A percentile compares a stretch with the other conserved stretches of the same genome.
Evolutionary conservation across 2,113 vertebrate genomes (phyloP).

Genomic region (Lepidothrix coronata): DNA sequence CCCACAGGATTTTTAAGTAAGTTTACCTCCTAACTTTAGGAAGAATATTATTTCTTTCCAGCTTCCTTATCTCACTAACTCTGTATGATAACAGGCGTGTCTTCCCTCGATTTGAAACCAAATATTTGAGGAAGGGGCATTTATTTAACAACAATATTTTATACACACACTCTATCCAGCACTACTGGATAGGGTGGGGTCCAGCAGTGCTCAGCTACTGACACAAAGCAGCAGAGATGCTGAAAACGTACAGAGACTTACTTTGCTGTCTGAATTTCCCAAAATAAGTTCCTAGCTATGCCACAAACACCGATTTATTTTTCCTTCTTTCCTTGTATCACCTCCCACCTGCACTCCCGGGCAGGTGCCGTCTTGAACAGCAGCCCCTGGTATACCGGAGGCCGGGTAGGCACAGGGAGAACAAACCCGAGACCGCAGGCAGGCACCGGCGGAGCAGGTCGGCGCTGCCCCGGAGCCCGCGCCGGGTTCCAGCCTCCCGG

Average conservation of each 20-base stretch:
- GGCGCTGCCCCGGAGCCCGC: neutral
- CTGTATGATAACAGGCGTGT: accelerated
- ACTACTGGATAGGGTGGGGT: neutral
- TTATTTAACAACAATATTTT: neutral
- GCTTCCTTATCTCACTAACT: neutral
- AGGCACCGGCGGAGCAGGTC: neutral
- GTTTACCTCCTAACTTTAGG: neutral
- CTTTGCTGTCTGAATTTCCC: neutral
- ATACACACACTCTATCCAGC: neutral
- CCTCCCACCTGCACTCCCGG: neutral
- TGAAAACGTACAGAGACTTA: neutral
- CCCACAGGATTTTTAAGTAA: neutral
- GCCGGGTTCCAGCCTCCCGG: neutral
- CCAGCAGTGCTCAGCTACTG: neutral
- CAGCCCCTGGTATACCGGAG: neutral
- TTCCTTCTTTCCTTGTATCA: neutral
- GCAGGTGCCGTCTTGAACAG: neutral
- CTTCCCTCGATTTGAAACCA: neutral
- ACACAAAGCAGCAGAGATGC: neutral
- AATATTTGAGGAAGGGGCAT: neutral
- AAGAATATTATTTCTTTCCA: neutral
- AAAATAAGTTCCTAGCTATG: neutral
- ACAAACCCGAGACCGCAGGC: neutral
- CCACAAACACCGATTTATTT: neutral
- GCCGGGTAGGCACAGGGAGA: accelerated